Percentiles rank a stretch among this genome's conserved stretches.
phyloP scores from a whole-genome alignment of 2,113 vertebrate species.

The Chionomys nivalis region DNA sequence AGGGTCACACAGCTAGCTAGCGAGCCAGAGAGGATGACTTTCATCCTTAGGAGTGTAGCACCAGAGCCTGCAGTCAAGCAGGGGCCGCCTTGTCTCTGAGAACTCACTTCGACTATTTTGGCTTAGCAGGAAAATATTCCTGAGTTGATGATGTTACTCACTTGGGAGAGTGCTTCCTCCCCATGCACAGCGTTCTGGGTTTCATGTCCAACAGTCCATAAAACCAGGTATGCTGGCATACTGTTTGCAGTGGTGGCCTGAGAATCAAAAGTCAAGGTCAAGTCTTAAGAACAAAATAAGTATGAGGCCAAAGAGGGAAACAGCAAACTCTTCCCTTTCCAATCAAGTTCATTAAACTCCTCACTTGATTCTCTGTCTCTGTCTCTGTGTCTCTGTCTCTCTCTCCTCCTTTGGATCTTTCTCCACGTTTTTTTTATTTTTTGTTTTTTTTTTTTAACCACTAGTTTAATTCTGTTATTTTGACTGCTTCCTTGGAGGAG shows the following conservation, averaged over 20 bases:
- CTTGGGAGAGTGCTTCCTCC: not conserved
- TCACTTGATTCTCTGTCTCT: not conserved
- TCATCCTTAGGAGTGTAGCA: not conserved
- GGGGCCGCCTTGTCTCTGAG: slow-evolving; percentile 3
- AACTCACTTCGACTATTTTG: not conserved
- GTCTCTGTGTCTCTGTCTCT: not conserved
- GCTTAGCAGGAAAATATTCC: not conserved
- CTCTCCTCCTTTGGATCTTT: not conserved
- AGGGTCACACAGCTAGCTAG: not conserved
- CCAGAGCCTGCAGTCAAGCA: not conserved
- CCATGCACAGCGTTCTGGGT: not conserved
- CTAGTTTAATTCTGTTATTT: slow-evolving; percentile 61
- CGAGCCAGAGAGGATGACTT: not conserved
- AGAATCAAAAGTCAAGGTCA: not conserved
- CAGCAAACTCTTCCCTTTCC: not conserved
- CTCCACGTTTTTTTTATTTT: not conserved
- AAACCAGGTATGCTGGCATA: not conserved
- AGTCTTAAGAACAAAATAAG: too few relatives aligned
- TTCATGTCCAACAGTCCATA: not conserved
- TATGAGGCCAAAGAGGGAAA: too few relatives aligned
- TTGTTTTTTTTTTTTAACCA: not conserved
- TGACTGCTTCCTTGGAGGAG: slow-evolving; percentile 47
- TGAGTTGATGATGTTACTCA: not conserved
- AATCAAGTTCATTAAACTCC: not conserved
- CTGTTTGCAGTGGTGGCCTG: too few relatives aligned